Conservation (phyloP, 2,113 vertebrate species). For the Hemibagrus wyckioides region DNA sequence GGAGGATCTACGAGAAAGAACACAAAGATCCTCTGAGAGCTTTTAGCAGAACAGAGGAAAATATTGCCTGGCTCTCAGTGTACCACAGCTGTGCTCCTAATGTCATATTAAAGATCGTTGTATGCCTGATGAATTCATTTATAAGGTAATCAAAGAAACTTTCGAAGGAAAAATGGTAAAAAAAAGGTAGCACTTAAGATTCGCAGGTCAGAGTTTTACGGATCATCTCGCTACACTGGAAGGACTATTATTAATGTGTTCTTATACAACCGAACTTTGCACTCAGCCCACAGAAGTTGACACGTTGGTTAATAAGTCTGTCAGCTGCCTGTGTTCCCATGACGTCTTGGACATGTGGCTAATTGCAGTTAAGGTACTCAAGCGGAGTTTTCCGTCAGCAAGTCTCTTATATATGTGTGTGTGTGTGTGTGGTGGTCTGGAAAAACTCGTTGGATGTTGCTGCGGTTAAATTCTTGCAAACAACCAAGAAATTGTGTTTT, state of each 20-base stretch:
- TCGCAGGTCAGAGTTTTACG: background rate
- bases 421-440: background rate
- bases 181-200: background rate
- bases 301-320: background rate
- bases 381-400: background rate
- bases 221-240: background rate
- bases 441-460: background rate
- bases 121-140: background rate
- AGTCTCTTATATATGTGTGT: no score
- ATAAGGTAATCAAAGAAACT: background rate
- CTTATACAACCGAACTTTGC: background rate
- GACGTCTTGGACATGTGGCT: background rate
- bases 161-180: background rate
- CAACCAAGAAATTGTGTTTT: background rate
- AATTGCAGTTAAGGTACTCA: background rate
- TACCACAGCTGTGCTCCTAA: background rate
- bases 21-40: constrained; percentile 32
- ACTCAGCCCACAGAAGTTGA: background rate
- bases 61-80: background rate
- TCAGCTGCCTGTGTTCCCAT: constrained; percentile 2
- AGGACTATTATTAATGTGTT: background rate
- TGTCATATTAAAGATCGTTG: background rate
- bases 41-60: background rate
- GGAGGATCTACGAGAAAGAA: constrained; percentile 32
- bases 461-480: background rate